Evolutionary conservation across 2,888 invertebrate genomes (phyloP), one percentile per base, ranked within the genome.

Genomic region (Tipula helvola): DNA sequence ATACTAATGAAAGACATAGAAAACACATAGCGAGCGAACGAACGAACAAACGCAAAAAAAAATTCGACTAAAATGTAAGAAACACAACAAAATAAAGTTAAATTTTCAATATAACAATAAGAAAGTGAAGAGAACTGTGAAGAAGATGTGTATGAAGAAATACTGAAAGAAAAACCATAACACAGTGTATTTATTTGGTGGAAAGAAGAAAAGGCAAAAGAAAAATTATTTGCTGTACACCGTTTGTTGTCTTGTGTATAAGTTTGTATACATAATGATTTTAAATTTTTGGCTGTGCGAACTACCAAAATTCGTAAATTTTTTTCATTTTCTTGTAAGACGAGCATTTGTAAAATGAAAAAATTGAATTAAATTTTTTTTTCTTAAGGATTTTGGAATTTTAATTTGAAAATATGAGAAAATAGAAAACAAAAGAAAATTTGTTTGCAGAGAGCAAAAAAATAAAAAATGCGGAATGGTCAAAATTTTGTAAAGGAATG

Each of bases 1-100:
- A 88, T 88, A 88, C 87, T 88, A 88, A 88, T 86, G 87, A 47
- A 84, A n/a, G 41, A 16, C n/a, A 39, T 39, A 84, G 39, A 84
- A 84, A 36, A 84, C 39, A 83, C 83, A 44, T 10, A 71, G 71
- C 71, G 71, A 71, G 10, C 71, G 71, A 71, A 71, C 52, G 52
- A 83, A 83, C n/a, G 39, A 36, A 83, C n/a, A n/a, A 36, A 83
- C 39, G 13, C 12, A 85, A 85, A 39, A 39, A 84, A 83, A 85
- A 85, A 85, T n/a, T 41, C 36, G 83, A 36, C 36, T 83, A 83
- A 39, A 39, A 7, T 39, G 12, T 83, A 83, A 85, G 41, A 85
- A 85, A 85, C 41, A 71, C 18, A 71, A 71, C 71, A 71, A 71
- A 71, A 28, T 28, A 71, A 71, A 71, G 28, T 71, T 28, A 71